Percentiles rank a stretch among this genome's conserved stretches.
These are phyloP conservation scores for Amblyraja radiata DNA, from an alignment of 2,797 vertebrate species.

Conservation along the genomic window DNA sequence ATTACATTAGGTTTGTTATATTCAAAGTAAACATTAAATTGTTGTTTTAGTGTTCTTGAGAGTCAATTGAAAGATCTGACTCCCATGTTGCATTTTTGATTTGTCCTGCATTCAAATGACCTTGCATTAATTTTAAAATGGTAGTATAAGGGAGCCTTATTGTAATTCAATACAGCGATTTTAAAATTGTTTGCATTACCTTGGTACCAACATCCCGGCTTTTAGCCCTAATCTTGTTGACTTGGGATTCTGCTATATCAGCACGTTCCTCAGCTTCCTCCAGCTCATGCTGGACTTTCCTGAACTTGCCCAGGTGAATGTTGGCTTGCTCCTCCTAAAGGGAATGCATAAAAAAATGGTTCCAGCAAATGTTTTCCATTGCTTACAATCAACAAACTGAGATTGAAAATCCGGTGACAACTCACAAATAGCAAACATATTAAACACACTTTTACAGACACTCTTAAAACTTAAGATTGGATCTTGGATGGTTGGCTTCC, in stretches of 20 bases:
- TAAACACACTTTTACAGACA: neutral
- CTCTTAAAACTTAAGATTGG: neutral
- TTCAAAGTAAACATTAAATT: neutral
- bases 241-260: constrained; percentile 61
- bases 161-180: neutral
- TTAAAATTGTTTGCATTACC: neutral
- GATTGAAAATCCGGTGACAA: neutral
- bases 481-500: neutral
- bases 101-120: neutral
- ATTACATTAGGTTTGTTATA: neutral
- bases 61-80: neutral
- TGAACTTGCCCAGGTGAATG: constrained; percentile 54
- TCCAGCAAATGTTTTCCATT: neutral
- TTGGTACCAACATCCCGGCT: constrained; percentile 53
- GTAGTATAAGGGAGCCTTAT: neutral
- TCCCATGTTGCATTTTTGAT: neutral
- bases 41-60: neutral
- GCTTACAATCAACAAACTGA: neutral
- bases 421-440: neutral
- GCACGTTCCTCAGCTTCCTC: constrained; percentile 62
- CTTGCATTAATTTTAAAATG: neutral
- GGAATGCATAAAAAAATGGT: neutral
- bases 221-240: constrained; percentile 63
- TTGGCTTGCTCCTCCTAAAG: constrained; percentile 39
- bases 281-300: constrained; percentile 65